Percentiles rank a stretch among this genome's conserved stretches.
phyloP scores from a whole-genome alignment of 2,888 invertebrate genomes.

The Pardosa pseudoannulata region DNA sequence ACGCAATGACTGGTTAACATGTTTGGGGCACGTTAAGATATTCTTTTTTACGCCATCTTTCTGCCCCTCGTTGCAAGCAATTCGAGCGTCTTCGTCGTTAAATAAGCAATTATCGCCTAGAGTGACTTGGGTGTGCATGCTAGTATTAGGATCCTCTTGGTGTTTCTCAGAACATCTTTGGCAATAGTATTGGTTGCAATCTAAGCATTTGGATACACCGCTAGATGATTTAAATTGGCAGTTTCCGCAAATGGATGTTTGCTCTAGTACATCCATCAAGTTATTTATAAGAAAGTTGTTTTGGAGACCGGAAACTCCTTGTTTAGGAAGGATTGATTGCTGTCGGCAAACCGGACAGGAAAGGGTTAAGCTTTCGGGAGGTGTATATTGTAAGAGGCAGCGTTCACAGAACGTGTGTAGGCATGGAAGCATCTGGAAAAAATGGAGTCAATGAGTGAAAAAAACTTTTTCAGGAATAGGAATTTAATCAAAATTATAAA shows the following conservation, averaged over 20 bases:
- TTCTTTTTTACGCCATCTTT: constrained; percentile 30
- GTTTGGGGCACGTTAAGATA: constrained; percentile 58
- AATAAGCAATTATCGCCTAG: constrained; percentile 43
- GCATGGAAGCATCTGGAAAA: constrained; percentile 78
- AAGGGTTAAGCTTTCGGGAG: constrained; percentile 79
- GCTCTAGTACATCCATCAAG: constrained; percentile 72
- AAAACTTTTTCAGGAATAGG: too few species aligned
- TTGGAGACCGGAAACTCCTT: constrained; percentile 76
- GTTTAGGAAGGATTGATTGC: constrained; percentile 79
- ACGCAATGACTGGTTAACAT: constrained; percentile 72
- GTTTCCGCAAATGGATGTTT: constrained; percentile 75
- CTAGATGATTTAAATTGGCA: constrained; percentile 75
- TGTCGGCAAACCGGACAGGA: constrained; percentile 80
- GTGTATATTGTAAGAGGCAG: constrained; percentile 79
- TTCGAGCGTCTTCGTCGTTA: constrained; percentile 45
- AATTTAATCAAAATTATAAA: too few species aligned
- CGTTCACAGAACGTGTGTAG: constrained; percentile 80
- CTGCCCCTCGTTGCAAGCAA: constrained; percentile 43
- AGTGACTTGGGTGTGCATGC: constrained; percentile 42
- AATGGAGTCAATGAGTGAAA: too few species aligned
- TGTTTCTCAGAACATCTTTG: constrained; percentile 76
- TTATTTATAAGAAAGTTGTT: constrained; percentile 66
- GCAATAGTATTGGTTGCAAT: constrained; percentile 77
- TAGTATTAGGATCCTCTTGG: constrained; percentile 68
- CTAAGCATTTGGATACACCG: constrained; percentile 76